A percentile compares a stretch with the other conserved stretches of the same genome.
These are phyloP conservation scores for Anguilla pacifica DNA, from an alignment of 2,797 vertebrate species.

Conservation along the genomic window DNA sequence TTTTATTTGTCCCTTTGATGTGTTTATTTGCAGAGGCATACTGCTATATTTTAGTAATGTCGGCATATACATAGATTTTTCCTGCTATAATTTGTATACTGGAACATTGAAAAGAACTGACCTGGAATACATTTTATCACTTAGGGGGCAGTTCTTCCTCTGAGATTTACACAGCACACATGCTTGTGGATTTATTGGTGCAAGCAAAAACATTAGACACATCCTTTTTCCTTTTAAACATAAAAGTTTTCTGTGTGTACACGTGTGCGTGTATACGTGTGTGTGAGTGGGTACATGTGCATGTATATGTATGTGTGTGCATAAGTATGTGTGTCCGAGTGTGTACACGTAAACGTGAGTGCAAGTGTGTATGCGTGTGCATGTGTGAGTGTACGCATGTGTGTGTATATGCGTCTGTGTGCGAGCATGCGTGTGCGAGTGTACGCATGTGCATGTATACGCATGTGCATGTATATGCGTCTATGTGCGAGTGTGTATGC, in stretches of 20 bases:
- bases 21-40: neutral
- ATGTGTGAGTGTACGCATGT: neutral
- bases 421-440: neutral
- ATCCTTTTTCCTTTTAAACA: neutral
- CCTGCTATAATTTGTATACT: neutral
- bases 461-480: conserved; percentile 4
- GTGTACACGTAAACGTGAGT: no score
- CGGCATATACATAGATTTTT: neutral
- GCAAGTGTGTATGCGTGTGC: neutral
- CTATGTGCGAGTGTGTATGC: neutral
- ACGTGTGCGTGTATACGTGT: conserved; percentile 5
- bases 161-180: neutral
- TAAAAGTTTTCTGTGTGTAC: neutral
- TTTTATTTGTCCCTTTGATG: neutral
- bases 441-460: neutral
- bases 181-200: neutral
- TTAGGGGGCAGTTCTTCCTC: neutral
- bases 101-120: neutral
- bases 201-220: neutral
- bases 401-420: neutral
- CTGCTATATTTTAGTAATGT: neutral
- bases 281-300: conserved; percentile 6
- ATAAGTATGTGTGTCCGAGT: neutral
- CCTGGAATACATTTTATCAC: neutral
- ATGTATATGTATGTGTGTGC: neutral